Conservation (phyloP, 2,797 vertebrate species). For the Pangasius krempfi region DNA sequence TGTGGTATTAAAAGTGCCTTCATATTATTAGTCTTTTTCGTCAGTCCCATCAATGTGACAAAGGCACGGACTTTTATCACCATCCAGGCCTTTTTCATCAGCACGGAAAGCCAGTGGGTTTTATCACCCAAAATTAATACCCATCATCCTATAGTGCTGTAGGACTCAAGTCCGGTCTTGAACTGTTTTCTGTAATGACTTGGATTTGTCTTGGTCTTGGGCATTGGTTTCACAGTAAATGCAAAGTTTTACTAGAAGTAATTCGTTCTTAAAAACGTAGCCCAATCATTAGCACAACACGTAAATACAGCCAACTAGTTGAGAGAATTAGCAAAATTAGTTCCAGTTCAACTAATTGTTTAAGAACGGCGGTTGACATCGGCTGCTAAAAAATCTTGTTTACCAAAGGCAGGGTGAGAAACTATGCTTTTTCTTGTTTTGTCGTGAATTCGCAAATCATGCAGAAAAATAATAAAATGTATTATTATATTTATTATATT, state of each 20-base stretch:
- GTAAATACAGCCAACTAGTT: background rate
- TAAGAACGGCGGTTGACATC: background rate
- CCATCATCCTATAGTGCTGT: background rate
- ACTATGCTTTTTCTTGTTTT: background rate
- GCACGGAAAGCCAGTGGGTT: background rate
- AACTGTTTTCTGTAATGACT: background rate
- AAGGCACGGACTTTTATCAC: background rate
- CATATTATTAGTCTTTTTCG: background rate
- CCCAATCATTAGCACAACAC: background rate
- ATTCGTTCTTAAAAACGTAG: background rate
- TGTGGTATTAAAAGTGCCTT: background rate
- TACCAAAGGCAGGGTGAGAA: background rate
- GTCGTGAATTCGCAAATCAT: background rate
- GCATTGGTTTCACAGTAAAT: background rate
- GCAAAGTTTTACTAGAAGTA: background rate
- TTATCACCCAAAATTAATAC: background rate
- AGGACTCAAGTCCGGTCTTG: background rate
- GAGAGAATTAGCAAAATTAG: background rate
- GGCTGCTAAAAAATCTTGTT: background rate
- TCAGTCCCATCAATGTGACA: background rate
- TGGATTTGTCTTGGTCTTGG: background rate
- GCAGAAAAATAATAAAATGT: background rate
- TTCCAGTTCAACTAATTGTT: background rate
- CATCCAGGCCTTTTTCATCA: too few relatives aligned
- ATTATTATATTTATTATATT: background rate